These are phyloP conservation scores for Phoxinus phoxinus DNA, from an alignment of 2,113 vertebrate genomes.

Conservation along the genomic window DNA sequence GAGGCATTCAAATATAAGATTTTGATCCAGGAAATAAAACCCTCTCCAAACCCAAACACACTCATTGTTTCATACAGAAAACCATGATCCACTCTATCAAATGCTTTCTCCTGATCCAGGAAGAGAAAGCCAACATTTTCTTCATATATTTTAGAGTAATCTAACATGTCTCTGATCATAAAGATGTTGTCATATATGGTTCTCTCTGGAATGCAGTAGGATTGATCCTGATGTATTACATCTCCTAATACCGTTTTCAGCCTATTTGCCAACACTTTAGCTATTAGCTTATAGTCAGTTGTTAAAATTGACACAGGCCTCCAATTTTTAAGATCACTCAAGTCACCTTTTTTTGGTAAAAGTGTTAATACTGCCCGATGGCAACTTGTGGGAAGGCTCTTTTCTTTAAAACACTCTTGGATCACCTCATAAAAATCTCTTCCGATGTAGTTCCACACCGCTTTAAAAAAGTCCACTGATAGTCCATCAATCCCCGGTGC, in stretches of 20 bases:
- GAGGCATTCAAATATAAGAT: no score
- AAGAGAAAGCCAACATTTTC: neutral
- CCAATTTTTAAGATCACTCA: neutral
- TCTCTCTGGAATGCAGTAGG: neutral
- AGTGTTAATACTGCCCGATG: neutral
- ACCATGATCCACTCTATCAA: neutral
- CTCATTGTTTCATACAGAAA: neutral
- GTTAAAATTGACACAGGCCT: neutral
- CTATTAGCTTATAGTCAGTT: neutral
- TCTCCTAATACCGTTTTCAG: neutral
- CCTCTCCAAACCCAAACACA: neutral
- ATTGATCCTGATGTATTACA: neutral
- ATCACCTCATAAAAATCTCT: neutral
- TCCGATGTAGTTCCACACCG: neutral
- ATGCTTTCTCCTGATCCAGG: neutral
- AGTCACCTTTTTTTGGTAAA: neutral
- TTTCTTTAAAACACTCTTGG: conserved; percentile 3
- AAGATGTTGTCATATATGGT: neutral
- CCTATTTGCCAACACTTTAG: neutral
- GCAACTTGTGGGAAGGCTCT: neutral
- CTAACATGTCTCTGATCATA: neutral
- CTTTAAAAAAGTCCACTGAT: neutral
- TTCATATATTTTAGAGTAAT: neutral
- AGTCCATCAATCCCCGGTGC: neutral
- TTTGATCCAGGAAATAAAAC: neutral